Percentiles rank a stretch among this genome's conserved stretches.
Evolutionary conservation across 2,888 invertebrate species (phyloP).

Genomic region (Eudemis profundana): DNA sequence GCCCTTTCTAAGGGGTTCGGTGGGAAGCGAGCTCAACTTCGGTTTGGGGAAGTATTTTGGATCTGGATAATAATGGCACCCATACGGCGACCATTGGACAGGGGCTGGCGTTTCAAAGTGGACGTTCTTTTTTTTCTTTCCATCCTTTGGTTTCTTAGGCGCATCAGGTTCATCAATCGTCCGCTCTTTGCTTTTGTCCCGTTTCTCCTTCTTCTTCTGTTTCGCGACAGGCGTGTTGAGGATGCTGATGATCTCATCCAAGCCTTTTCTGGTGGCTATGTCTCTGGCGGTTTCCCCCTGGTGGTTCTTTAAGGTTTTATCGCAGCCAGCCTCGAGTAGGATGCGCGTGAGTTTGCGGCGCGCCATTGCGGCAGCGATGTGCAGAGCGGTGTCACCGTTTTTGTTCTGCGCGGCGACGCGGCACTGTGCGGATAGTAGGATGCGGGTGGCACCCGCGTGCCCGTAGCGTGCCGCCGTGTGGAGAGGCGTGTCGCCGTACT

Average conservation of each 20-base stretch:
- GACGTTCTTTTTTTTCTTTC: slow-evolving; percentile 82
- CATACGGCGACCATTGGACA: slow-evolving; percentile 94
- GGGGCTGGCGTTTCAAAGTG: slow-evolving; percentile 80
- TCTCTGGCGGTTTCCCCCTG: slow-evolving; percentile 96
- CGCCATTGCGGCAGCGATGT: slow-evolving; percentile 97
- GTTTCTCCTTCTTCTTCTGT: slow-evolving; percentile 72
- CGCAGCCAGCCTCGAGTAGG: slow-evolving; percentile 94
- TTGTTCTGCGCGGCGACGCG: slow-evolving; percentile 95
- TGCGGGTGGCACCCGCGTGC: slow-evolving; percentile 97
- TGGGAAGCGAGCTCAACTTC: slow-evolving; percentile 93
- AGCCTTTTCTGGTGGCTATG: slow-evolving; percentile 94
- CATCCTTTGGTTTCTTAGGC: slow-evolving; percentile 75
- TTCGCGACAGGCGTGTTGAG: slow-evolving; percentile 85
- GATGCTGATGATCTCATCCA: slow-evolving; percentile 93
- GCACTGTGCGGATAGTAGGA: slow-evolving; percentile 95
- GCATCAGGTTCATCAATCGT: slow-evolving; percentile 83
- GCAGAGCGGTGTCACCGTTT: slow-evolving; percentile 97
- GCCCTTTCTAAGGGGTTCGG: slow-evolving; percentile 93
- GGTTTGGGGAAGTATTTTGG: slow-evolving; percentile 94
- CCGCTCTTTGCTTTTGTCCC: slow-evolving; percentile 83
- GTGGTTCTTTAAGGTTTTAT: slow-evolving; percentile 88
- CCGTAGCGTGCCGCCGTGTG: slow-evolving; percentile 98
- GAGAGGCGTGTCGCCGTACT: slow-evolving; percentile 97
- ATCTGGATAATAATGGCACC: slow-evolving; percentile 96
- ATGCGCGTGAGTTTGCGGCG: slow-evolving; percentile 95